Base-by-base conservation (phyloP, 2,888 invertebrate genomes). In the Spisula subtruncata region DNA sequence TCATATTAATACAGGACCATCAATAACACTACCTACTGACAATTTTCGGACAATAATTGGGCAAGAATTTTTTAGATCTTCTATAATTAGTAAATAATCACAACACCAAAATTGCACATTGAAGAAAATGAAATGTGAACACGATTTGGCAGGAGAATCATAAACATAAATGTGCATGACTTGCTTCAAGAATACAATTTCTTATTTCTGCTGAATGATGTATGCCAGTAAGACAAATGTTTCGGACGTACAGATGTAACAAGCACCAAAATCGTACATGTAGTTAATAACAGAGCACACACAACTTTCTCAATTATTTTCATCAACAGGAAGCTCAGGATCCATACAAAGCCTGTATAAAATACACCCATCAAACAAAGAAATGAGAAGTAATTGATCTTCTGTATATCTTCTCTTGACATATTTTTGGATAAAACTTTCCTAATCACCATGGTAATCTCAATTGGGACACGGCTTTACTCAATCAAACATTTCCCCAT, bases 371-470 rank as follows among this genome's bases (percentile, higher is more conserved):
- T 66, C 60, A 66, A 66, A 66, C 60, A 66, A 66, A 66, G 60
- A 66, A 66, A 66, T 66, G 25, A 66, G 25, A 25, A 66, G 56
- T 66, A 66, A 66, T 66, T 66, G 60, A 66, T 66, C 60, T 66
- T 66, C n/a, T n/a, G 12, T 25, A 66, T 25, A n/a, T 66, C 60
- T 66, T 16, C 4, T 66, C 60, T 25, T 66, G 60, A 66, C 60
- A 66, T 25, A 66, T 66, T 66, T 66, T 66, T 25, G n/a, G 60
- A 66, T 66, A 66, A 66, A 66, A 66, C 60, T 25, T 51, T 51
- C 51, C 12, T 51, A 16, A 51, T 16, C 12, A 16, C 14, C 25
- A 66, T 6, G 5, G 25, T 25, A 25, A 66, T 66, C 60, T n/a
- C 60, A 66, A 66, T 66, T 66, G 60, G 60, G 60, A 66, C 60